A percentile compares a stretch with the other conserved stretches of the same genome.
phyloP scores from a whole-genome alignment of 2,113 vertebrate genomes.

The Paradisaea rubra region DNA sequence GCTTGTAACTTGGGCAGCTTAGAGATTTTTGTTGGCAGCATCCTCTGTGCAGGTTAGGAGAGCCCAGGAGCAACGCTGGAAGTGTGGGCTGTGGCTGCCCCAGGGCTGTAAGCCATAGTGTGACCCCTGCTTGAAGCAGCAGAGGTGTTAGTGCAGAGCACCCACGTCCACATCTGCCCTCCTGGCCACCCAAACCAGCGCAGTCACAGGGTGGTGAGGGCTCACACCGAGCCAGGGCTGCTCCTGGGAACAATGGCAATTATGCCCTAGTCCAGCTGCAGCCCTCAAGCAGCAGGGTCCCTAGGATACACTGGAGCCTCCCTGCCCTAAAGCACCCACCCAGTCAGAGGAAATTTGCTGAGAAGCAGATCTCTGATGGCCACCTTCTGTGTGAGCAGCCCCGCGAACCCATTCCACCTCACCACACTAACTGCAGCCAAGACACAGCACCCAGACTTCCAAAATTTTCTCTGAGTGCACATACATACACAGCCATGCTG shows the following conservation, averaged over 20 bases:
- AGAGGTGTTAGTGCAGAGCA: background rate
- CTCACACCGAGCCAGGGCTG: background rate
- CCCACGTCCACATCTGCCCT: rapidly evolving
- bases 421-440: rapidly evolving
- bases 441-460: background rate
- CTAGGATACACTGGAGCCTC: rapidly evolving
- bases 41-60: background rate
- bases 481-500: rapidly evolving
- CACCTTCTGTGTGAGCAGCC: background rate
- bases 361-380: background rate
- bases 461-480: background rate
- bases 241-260: background rate
- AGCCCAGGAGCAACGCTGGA: background rate
- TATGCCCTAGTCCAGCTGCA: background rate
- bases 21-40: background rate
- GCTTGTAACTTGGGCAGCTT: background rate
- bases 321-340: background rate
- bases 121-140: background rate
- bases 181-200: background rate
- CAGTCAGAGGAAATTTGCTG: no score
- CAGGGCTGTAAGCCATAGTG: background rate
- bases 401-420: rapidly evolving
- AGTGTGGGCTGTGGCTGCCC: background rate
- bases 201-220: rapidly evolving
- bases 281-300: background rate